A percentile compares a stretch with the other conserved stretches of the same genome.
phyloP scores from a whole-genome alignment of 2,797 vertebrate species.

The Trichosurus vulpecula region DNA sequence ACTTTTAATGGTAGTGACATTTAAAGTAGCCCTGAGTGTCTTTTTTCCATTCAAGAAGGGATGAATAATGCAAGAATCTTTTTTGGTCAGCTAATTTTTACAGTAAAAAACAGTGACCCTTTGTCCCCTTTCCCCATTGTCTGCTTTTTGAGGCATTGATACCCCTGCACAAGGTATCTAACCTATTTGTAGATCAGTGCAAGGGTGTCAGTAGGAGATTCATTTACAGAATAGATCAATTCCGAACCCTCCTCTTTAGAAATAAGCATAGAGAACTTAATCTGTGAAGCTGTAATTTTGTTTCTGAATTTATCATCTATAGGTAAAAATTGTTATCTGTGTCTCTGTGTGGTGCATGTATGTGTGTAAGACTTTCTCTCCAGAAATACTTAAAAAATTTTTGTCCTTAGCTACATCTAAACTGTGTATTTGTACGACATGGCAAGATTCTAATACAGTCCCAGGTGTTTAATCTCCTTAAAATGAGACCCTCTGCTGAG shows the following conservation, averaged over 20 bases:
- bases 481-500: constrained; percentile 38
- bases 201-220: background rate
- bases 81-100: constrained; percentile 35
- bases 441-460: constrained; percentile 32
- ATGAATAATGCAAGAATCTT: constrained; percentile 21
- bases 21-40: constrained; percentile 29
- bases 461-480: constrained; percentile 45
- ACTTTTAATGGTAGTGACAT: constrained; percentile 22
- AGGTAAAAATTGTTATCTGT: background rate
- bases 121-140: constrained; percentile 9
- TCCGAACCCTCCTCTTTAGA: constrained; percentile 38
- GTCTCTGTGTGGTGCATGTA: background rate
- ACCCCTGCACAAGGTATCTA: constrained; percentile 24
- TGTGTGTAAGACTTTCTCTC: constrained; percentile 41
- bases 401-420: background rate
- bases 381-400: constrained; percentile 12
- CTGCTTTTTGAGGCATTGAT: constrained; percentile 26
- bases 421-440: constrained; percentile 18
- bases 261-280: constrained; percentile 38
- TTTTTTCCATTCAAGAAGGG: constrained; percentile 5
- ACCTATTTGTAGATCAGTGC: background rate
- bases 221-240: constrained; percentile 20
- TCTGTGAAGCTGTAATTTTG: constrained; percentile 49
- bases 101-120: constrained; percentile 34
- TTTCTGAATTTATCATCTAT: constrained; percentile 48